These are phyloP conservation scores for Drosophila parvula DNA, from an alignment of 1,140 invertebrate species.

Conservation along the genomic window DNA sequence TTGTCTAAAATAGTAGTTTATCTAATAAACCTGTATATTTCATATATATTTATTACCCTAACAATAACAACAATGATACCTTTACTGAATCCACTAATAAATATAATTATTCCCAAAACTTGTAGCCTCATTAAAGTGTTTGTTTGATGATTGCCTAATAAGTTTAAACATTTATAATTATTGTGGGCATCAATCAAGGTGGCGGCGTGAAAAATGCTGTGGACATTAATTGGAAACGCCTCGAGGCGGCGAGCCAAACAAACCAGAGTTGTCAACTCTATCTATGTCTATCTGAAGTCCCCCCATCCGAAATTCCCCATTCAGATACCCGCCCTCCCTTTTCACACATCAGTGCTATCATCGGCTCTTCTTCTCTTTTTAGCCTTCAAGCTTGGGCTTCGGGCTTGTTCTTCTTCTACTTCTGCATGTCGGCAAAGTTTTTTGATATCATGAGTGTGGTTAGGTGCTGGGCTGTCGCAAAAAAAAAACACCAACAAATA, in stretches of 20 bases:
- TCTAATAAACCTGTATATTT: too few relatives aligned
- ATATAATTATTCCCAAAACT: neutral
- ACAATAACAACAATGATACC: too few relatives aligned
- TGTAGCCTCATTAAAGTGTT: neutral
- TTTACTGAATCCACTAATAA: neutral
- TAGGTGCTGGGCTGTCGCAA: slow-evolving; percentile 15
- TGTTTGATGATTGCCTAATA: neutral
- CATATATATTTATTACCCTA: too few relatives aligned
- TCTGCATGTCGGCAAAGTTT: slow-evolving; percentile 72
- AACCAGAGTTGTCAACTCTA: slow-evolving; percentile 50
- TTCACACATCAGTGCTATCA: slow-evolving; percentile 60
- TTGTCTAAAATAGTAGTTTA: too few relatives aligned
- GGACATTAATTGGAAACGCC: slow-evolving; percentile 64
- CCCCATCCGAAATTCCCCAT: slow-evolving; percentile 21
- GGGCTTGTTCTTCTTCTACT: slow-evolving; percentile 36
- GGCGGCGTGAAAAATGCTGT: slow-evolving; percentile 68
- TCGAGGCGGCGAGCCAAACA: slow-evolving; percentile 28
- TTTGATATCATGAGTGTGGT: slow-evolving; percentile 70
- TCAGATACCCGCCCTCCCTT: slow-evolving; percentile 12
- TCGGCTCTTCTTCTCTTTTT: slow-evolving; percentile 35
- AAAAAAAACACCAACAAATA: neutral
- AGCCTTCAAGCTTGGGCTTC: slow-evolving; percentile 11
- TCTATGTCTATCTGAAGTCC: slow-evolving; percentile 15
- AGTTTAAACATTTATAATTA: slow-evolving; percentile 60
- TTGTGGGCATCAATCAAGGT: slow-evolving; percentile 60